Evolutionary conservation across 2,113 vertebrate species (phyloP), one percentile per base, ranked within the genome.

Genomic region (Columbina picui): DNA sequence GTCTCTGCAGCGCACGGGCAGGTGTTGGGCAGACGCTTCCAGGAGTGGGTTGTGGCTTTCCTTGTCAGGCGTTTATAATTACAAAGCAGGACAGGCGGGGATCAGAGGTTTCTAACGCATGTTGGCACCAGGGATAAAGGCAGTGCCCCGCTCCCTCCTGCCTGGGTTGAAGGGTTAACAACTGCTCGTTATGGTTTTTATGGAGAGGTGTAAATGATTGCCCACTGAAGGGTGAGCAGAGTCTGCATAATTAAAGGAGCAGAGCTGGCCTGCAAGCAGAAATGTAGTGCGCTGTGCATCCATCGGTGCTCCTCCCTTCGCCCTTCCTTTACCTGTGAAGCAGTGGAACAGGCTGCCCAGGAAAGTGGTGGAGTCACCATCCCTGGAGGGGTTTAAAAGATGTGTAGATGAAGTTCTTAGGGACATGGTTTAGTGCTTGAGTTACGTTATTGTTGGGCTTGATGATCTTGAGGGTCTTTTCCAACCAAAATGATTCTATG

Each of bases 111-210:
- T 68, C 67, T 45, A 67, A 78, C 2, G 7, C 18, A 59, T 10
- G 2, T 13, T 2, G 8, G 60, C 55, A 59, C 19, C 43, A n/a
- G 47, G 25, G 59, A 59, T 49, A 70, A 81, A 71, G 57, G 63
- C 71, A 47, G 38, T 0, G 3, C 47, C 71, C 45, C 0, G 0
- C 14, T 67, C 30, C 14, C 10, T 25, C 27, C 70, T 36, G 59
- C 47, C 69, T 30, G 25, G 81, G 87, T 59, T 32, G 85, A 77
- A 89, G 94, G 76, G 67, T 89, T 83, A 90, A 69, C 60, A 88
- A 32, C 52, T 1, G 17, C 70, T 93, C 63, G 10, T 83, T 49
- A 61, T 2, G 25, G 45, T 30, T 49, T 86, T 70, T 29, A 68
- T 14, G 57, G 81, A 71, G 76, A 38, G 4, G 29, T 27, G 69